phyloP scores from a whole-genome alignment of 2,888 invertebrate species.

The Andrena bicolor region DNA sequence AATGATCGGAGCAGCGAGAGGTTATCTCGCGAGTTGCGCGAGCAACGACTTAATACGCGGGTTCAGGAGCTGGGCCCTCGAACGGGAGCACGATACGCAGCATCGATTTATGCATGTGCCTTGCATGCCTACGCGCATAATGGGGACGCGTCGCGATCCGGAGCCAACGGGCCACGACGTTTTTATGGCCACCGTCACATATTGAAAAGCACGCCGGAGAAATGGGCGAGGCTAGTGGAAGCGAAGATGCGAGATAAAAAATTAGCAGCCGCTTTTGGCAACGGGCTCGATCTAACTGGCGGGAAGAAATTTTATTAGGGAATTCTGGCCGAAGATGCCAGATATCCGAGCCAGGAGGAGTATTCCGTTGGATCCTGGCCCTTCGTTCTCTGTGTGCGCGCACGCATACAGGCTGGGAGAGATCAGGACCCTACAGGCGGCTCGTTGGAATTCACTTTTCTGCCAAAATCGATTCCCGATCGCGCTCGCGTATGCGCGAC shows the following conservation, averaged over 20 bases:
- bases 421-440: constrained; percentile 64
- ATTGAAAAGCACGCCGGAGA: constrained; percentile 65
- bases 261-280: constrained; percentile 85
- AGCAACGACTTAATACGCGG: constrained; percentile 67
- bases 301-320: constrained; percentile 85
- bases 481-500: constrained; percentile 21
- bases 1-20: constrained; percentile 30
- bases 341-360: constrained; percentile 66
- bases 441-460: constrained; percentile 74
- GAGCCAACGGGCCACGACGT: constrained; percentile 48
- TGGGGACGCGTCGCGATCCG: constrained; percentile 40
- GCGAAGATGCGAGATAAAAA: constrained; percentile 83
- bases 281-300: constrained; percentile 78
- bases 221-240: constrained; percentile 21
- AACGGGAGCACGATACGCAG: constrained; percentile 19
- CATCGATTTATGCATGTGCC: constrained; percentile 63
- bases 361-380: constrained; percentile 12
- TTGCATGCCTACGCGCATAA: constrained; percentile 54
- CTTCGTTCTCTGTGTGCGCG: not conserved
- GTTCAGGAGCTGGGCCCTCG: constrained; percentile 16
- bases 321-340: constrained; percentile 80
- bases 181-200: constrained; percentile 65
- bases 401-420: not conserved
- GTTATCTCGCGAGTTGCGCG: constrained; percentile 47
- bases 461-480: constrained; percentile 72